Evolutionary conservation across 2,888 invertebrate genomes (phyloP).

Genomic region (Branchellion lobata): DNA sequence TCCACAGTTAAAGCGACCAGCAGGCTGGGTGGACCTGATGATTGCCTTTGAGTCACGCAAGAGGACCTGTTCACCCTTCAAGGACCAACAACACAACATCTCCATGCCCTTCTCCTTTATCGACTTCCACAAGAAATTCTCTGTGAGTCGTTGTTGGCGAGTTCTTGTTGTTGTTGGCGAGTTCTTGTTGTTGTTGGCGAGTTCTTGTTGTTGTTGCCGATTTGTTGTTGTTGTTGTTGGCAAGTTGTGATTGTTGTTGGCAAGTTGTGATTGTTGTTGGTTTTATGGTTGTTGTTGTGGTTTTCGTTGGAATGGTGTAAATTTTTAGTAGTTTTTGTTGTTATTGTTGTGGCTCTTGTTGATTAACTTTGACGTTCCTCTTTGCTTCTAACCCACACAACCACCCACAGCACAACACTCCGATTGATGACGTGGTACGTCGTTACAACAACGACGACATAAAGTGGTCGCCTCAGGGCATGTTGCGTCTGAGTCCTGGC

Average conservation of each 20-base stretch:
- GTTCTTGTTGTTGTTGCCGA: neutral
- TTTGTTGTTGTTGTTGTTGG: neutral
- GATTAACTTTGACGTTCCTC: neutral
- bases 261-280: no score
- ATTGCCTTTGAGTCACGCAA: slow-evolving; percentile 67
- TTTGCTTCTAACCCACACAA: neutral
- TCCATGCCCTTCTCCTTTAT: slow-evolving; percentile 66
- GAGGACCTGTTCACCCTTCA: slow-evolving; percentile 64
- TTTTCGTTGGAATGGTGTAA: no score
- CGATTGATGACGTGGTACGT: slow-evolving; percentile 50
- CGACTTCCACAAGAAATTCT: slow-evolving; percentile 62
- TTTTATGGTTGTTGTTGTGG: no score
- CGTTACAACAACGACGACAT: slow-evolving; percentile 63
- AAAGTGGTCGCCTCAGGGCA: slow-evolving; percentile 65
- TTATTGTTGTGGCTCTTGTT: no score
- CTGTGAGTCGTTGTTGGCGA: neutral
- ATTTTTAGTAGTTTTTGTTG: no score
- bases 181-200: neutral
- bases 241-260: no score
- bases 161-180: neutral
- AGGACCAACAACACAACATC: slow-evolving; percentile 52
- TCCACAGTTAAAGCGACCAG: slow-evolving; percentile 61
- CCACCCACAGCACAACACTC: neutral
- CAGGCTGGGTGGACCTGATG: slow-evolving; percentile 66
- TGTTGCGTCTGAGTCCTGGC: slow-evolving; percentile 64